phyloP scores from a whole-genome alignment of 2,113 vertebrate genomes.

The Tenebrosternarchus preto region DNA sequence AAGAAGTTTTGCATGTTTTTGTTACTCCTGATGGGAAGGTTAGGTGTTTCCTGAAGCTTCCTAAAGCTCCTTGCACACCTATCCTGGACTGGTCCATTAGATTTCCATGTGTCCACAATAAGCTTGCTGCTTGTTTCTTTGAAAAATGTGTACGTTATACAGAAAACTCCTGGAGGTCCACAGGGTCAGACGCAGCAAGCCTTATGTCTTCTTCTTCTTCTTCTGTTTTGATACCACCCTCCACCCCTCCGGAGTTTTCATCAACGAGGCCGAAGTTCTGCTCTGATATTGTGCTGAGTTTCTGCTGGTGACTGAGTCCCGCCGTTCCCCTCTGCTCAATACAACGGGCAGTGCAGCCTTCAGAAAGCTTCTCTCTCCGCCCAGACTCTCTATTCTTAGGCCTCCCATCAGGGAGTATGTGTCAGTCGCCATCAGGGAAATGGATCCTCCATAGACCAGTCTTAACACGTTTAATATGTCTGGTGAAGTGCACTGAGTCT shows the following conservation, averaged over 20 bases:
- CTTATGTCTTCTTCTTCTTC: neutral
- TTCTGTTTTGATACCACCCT: neutral
- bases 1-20: no score
- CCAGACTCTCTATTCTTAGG: slow-evolving; percentile 38
- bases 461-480: neutral
- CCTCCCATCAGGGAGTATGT: slow-evolving; percentile 37
- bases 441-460: slow-evolving; percentile 4
- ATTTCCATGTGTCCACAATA: neutral
- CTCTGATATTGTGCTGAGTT: slow-evolving; percentile 5
- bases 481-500: slow-evolving; percentile 1
- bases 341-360: neutral
- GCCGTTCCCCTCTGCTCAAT: slow-evolving; percentile 7
- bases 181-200: neutral
- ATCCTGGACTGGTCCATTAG: no score
- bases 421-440: slow-evolving; percentile 26
- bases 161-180: neutral
- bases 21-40: no score
- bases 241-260: neutral
- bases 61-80: no score
- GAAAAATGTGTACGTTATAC: neutral
- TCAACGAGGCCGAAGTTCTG: neutral
- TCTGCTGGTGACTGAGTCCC: neutral
- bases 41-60: no score
- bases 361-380: neutral
- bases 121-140: neutral